Base-by-base conservation (phyloP, 2,797 vertebrate species). In the Thalassophryne amazonica region DNA sequence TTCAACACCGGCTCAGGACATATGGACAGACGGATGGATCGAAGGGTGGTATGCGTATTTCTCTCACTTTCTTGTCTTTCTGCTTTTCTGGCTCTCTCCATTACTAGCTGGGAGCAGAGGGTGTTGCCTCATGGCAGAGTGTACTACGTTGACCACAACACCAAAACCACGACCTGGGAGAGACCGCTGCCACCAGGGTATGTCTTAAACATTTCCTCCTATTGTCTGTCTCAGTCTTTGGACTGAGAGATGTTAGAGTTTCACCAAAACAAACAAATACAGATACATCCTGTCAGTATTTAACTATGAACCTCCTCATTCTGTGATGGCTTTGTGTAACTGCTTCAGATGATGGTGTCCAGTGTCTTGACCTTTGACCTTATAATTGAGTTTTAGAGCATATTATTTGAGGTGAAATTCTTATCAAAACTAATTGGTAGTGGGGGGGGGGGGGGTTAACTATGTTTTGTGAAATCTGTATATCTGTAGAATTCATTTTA, bases 71-170 rank as follows among this genome's bases (percentile, higher is more conserved):
- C 31, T 47, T n/a, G 11, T 24, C 15, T 10, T 12, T 46, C 2
- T 5, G 11, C 14, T 6, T 47, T 9, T 54, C 5, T 51, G 7
- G 19, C 16, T 60, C 17, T 73, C 1, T 69, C 47, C 62, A 69
- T 58, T 76, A 79, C 22, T 76, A 98, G 97, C 64, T 98, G 96
- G 96, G 97, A 99, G 53, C 95, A 97, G 84, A 88, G 96, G 59
- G 92, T 97, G 75, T 84, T 98, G 65, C 95, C 95, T 15, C 95
- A 94, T 3, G 96, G 97, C 22, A 87, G 96, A 66, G 92, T 99
- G 35, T 99, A 98, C 82, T 99, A 98, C 34, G 97, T 99, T 2
- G 97, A 99, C 81, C 97, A 99, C 84, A 99, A 99, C 85, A 98
- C 94, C 72, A 98, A 98, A 89, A 98, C 94, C 61, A 99, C 97